These are phyloP conservation scores for Grapholita molesta DNA, from an alignment of 1,140 invertebrate genomes.

Conservation along the genomic window DNA sequence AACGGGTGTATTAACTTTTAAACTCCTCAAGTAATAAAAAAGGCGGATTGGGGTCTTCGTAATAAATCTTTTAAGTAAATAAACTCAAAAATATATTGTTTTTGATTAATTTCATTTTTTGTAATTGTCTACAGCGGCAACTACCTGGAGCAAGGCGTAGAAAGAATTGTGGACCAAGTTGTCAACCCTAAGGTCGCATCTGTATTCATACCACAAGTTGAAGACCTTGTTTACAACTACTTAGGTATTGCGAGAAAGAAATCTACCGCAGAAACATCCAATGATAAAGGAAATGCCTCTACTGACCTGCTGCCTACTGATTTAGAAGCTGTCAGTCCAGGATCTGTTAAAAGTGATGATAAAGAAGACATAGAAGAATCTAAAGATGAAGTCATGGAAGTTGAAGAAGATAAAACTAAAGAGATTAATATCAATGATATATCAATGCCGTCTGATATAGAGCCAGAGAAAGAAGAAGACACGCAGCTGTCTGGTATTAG, in stretches of 20 bases:
- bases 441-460: constrained; percentile 70
- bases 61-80: too few species aligned
- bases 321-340: constrained; percentile 88
- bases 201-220: constrained; percentile 93
- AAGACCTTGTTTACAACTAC: constrained; percentile 93
- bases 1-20: too few species aligned
- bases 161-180: constrained; percentile 96
- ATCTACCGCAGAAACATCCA: constrained; percentile 48
- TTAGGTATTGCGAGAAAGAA: constrained; percentile 83
- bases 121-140: constrained; percentile 82
- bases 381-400: constrained; percentile 43
- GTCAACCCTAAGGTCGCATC: constrained; percentile 94
- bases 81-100: too few species aligned
- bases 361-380: constrained; percentile 56
- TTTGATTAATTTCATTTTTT: too few species aligned
- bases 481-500: constrained; percentile 81
- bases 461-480: constrained; percentile 58
- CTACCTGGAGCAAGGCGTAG: constrained; percentile 90
- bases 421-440: constrained; percentile 82
- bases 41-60: too few species aligned
- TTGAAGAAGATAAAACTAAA: constrained; percentile 73
- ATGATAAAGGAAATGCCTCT: constrained; percentile 37
- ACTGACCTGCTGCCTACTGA: constrained; percentile 85
- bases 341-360: constrained; percentile 82
- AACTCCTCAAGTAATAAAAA: too few species aligned